These are phyloP conservation scores for Aethina tumida DNA, from an alignment of 1,140 invertebrate species.

Conservation along the genomic window DNA sequence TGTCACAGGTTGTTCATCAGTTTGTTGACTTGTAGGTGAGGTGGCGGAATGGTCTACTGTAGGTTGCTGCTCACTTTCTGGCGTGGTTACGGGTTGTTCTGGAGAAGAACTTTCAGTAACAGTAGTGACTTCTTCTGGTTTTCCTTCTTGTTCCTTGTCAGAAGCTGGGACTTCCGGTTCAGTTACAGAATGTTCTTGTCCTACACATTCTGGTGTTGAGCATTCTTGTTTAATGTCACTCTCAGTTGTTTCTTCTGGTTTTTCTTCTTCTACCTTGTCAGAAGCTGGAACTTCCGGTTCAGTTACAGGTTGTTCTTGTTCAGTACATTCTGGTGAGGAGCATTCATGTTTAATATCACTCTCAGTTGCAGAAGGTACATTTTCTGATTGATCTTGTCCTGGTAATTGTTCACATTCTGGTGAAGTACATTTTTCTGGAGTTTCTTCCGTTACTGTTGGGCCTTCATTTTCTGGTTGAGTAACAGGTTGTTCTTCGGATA, in stretches of 20 bases:
- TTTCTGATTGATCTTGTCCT: no score
- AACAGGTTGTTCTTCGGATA: no score
- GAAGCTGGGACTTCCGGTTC: constrained; percentile 10
- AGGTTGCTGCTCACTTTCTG: constrained; percentile 1
- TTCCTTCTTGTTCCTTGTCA: constrained; percentile 8
- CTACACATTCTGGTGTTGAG: constrained; percentile 7
- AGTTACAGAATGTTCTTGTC: constrained; percentile 13
- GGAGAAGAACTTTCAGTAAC: constrained; percentile 3
- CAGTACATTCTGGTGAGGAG: constrained; percentile 1
- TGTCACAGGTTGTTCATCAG: neutral
- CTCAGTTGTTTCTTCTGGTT: constrained; percentile 10
- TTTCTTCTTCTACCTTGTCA: constrained; percentile 5
- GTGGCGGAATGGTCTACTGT: neutral
- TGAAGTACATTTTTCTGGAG: no score
- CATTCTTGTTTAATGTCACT: constrained; percentile 12
- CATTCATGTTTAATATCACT: no score
- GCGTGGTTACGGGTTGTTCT: neutral
- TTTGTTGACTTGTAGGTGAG: neutral
- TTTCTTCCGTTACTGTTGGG: no score
- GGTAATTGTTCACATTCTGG: no score
- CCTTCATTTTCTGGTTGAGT: constrained; percentile 3
- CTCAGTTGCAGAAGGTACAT: no score
- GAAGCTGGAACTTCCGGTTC: constrained; percentile 2
- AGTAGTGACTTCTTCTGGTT: constrained; percentile 9
- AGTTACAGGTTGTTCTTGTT: no score